Evolutionary conservation across 1,140 invertebrate genomes (phyloP).

Genomic region (Ostrea edulis): DNA sequence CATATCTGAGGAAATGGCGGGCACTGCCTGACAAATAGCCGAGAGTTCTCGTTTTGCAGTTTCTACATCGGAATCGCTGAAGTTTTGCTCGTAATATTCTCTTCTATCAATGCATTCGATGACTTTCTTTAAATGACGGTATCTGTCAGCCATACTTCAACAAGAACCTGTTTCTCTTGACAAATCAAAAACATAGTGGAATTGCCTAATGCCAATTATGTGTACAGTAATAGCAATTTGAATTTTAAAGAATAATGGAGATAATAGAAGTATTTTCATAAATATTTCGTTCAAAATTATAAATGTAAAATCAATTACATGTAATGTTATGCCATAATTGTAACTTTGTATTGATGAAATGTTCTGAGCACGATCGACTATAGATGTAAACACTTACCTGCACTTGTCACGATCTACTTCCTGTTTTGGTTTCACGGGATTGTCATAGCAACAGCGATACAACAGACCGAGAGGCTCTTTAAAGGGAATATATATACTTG

Average conservation of each 20-base stretch:
- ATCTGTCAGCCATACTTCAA: background rate
- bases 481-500: background rate
- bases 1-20: background rate
- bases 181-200: no score
- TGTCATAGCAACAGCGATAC: background rate
- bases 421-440: conserved; percentile 12
- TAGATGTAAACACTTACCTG: background rate
- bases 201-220: no score
- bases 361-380: no score
- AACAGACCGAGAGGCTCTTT: background rate
- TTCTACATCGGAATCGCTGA: background rate
- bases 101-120: background rate
- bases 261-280: no score
- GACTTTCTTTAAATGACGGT: background rate
- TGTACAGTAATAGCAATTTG: no score
- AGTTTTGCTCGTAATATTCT: background rate
- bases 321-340: no score
- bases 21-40: background rate
- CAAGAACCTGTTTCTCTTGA: background rate
- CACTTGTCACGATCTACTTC: background rate
- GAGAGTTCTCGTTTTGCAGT: background rate
- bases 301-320: no score
- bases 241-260: no score
- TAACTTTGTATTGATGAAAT: no score
- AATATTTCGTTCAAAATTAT: no score